Base-by-base conservation (phyloP, 64 coral and sea anemone genomes). In the Anthopleura sola region DNA sequence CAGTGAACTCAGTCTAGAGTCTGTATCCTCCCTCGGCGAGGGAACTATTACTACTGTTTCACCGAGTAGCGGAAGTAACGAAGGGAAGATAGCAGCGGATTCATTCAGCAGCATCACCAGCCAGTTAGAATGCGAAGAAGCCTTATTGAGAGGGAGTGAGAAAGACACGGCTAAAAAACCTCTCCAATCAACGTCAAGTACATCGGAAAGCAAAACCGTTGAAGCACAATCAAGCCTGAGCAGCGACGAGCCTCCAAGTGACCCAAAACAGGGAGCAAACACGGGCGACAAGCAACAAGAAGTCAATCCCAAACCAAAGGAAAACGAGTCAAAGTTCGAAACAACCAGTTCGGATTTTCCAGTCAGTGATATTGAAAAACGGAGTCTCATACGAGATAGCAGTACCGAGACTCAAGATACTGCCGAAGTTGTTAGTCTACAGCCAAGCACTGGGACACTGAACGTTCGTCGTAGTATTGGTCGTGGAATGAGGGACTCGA, bases 201-300 rank as follows among this genome's bases (percentile, higher is more conserved):
- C 76, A 38, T 44, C 36, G 7, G 37, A 8, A 44, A 79, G 44
- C 6, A 79, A 38, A 26, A 79, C 36, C 39, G 24, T 83, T 7
- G 46, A 83, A 60, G 46, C 44, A 21, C 82, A 83, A 37, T 83
- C 82, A 57, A 83, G 82, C 29, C 29, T 83, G 55, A 83, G 51
- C 50, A 83, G 82, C 17, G 50, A 83, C 28, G 55, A 54, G 29
- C 24, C 26, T 20, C 82, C 48, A 20, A n/a, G 37, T 19, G 38
- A 79, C 2, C 20, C 76, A 24, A 81, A 81, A 81, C 66, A 71
- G 14, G 76, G 47, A 44, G 34, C n/a, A 19, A 48, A 79, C 6
- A 20, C 49, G 1, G 32, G 47, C 23, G 21, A 34, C 57, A 36
- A 83, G 34, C 11, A 83, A 23, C 14, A 24, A 12, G 50, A 36